Percentiles rank a stretch among this genome's conserved stretches.
These are phyloP conservation scores for Suricata suricatta DNA, from an alignment of 2,113 vertebrate genomes.

Conservation along the genomic window DNA sequence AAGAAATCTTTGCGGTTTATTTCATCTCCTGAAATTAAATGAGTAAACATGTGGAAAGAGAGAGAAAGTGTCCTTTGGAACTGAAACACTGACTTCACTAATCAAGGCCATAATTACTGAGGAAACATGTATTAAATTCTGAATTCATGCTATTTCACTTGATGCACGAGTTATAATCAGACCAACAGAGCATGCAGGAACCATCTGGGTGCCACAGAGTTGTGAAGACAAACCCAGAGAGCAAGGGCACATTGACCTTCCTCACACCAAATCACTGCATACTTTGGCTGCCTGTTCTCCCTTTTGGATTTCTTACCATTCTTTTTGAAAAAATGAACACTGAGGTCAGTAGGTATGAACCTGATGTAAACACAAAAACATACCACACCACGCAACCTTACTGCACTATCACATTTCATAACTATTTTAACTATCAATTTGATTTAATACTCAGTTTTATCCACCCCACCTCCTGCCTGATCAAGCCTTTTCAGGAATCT, in stretches of 20 bases:
- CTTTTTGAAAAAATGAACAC: background rate
- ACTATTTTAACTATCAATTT: background rate
- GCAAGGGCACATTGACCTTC: constrained; percentile 82
- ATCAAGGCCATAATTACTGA: constrained; percentile 67
- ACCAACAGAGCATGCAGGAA: constrained; percentile 81
- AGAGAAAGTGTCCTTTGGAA: constrained; percentile 54
- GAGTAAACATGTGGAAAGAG: constrained; percentile 55
- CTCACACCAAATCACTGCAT: background rate
- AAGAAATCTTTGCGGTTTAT: background rate
- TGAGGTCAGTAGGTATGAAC: background rate
- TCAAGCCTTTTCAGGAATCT: background rate
- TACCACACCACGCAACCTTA: background rate
- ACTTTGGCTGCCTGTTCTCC: constrained; percentile 4
- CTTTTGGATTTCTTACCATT: constrained; percentile 36
- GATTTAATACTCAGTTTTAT: background rate
- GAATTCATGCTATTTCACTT: constrained; percentile 85
- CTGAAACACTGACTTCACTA: constrained; percentile 62
- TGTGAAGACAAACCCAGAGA: constrained; percentile 72
- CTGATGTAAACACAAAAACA: background rate
- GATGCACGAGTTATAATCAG: constrained; percentile 82
- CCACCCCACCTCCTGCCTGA: background rate
- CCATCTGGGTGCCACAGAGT: constrained; percentile 80
- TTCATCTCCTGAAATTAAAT: constrained; percentile 57
- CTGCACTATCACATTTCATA: background rate
- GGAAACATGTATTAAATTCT: constrained; percentile 75